These are phyloP conservation scores for Phyllostomus hastatus DNA, from an alignment of 2,113 vertebrate species.

Conservation along the genomic window DNA sequence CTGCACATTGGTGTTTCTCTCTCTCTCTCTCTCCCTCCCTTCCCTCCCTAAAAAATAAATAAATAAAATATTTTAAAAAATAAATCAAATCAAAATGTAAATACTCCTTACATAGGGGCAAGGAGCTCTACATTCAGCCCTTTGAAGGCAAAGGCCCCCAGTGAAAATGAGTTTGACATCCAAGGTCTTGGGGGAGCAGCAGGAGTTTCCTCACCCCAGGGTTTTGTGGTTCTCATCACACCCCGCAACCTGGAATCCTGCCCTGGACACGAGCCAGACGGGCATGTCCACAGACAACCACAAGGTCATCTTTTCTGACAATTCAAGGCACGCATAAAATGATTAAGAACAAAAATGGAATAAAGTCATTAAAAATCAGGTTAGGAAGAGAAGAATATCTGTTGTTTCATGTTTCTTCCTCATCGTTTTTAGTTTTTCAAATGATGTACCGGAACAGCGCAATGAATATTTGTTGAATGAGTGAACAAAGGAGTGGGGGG, in stretches of 20 bases:
- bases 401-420: neutral
- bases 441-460: neutral
- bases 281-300: neutral
- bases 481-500: neutral
- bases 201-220: neutral
- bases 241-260: neutral
- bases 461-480: slow-evolving; percentile 7
- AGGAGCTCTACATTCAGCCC: too few relatives aligned
- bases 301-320: neutral
- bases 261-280: neutral
- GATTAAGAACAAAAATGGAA: slow-evolving; percentile 8
- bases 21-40: too few relatives aligned
- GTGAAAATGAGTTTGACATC: too few relatives aligned
- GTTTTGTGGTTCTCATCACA: neutral
- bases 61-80: too few relatives aligned
- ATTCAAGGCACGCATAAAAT: neutral
- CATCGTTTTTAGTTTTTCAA: neutral
- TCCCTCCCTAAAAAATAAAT: too few relatives aligned
- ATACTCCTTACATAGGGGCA: too few relatives aligned
- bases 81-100: too few relatives aligned
- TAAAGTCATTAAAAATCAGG: slow-evolving; percentile 35
- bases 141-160: too few relatives aligned
- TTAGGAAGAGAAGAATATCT: slow-evolving; percentile 7
- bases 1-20: too few relatives aligned
- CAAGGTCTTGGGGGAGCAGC: neutral